Base-by-base conservation (phyloP, 2,113 vertebrate species). In the human (Homo sapiens) region DNA sequence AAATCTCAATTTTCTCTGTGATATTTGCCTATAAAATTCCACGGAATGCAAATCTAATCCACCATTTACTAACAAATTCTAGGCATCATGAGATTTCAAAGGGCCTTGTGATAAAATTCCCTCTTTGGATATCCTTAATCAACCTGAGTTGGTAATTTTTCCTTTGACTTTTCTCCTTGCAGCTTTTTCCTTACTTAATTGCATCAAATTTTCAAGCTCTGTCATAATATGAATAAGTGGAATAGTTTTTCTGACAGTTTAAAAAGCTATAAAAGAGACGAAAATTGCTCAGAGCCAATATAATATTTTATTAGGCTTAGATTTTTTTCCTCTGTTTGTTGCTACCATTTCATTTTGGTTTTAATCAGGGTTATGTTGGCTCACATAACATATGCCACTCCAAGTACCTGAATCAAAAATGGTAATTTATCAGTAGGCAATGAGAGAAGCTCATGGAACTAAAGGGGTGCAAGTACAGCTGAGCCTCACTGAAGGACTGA, bases 1-100 rank as follows among this genome's bases (percentile, higher is more conserved):
- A 40, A 50, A 18, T 87, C 27, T 89, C 82, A 79, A 9, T 90
- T 91, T 90, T 92, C 18, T 83, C 61, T 82, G 32, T 95, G 30
- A 43, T 20, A 66, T 12, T 97, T 64, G 14, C 18, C 40, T 89
- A 2, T 81, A 91, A 96, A 93, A 93, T 83, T 96, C 30, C n/a
- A 76, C 30, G 32, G 20, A 87, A 25, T 55, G 4, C 8, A 73
- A 94, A 84, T 76, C 22, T 59, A 87, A 85, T 66, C 4, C 9
- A 61, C 87, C 2, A 68, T 64, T 91, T 86, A 81, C 43, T 95
- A 23, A 75, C 84, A 96, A 86, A 81, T 68, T 93, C 7, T 78
- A 70, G 57, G 45, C 78, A 12, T 89, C 16, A 32, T n/a, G 73
- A 87, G 64, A 87, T 93, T 64, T 92, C 50, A 61, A 1, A 16